Conservation (phyloP, 2,888 invertebrate species). For the Tachystola acroxantha region DNA sequence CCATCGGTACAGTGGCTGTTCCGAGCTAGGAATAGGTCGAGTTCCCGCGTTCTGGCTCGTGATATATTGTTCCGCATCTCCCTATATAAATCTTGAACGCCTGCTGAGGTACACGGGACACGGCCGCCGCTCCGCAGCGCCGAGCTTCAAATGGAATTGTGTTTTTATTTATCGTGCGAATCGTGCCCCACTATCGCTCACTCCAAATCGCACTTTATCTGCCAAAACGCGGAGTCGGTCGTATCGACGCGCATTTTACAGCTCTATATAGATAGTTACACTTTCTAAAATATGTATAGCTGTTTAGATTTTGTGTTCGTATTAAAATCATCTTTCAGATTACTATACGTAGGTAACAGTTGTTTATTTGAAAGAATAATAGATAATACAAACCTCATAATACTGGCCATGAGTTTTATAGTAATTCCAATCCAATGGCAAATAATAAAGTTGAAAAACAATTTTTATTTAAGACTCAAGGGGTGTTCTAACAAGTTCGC, state of each 20-base stretch:
- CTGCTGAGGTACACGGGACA: conserved; percentile 77
- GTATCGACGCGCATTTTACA: conserved; percentile 40
- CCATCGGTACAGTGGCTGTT: conserved; percentile 69
- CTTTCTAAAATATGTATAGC: background rate
- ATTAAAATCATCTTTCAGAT: too few species aligned
- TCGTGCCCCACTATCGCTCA: conserved; percentile 70
- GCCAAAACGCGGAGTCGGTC: conserved; percentile 61
- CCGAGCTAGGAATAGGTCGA: conserved; percentile 71
- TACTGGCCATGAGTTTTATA: background rate
- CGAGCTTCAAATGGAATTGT: conserved; percentile 76
- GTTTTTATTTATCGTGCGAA: conserved; percentile 78
- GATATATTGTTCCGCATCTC: conserved; percentile 77
- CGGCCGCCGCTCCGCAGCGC: conserved; percentile 64
- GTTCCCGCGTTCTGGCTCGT: conserved; percentile 72
- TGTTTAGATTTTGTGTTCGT: background rate
- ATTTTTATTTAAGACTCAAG: conserved; percentile 1
- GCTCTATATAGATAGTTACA: conserved; percentile 27
- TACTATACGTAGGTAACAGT: too few species aligned
- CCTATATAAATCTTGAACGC: conserved; percentile 76
- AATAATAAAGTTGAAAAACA: too few species aligned
- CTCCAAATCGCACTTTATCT: conserved; percentile 71
- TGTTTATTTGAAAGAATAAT: too few species aligned
- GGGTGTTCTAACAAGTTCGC: conserved; percentile 6
- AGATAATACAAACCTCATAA: background rate
- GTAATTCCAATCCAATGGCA: too few species aligned